Percentiles rank a stretch among this genome's conserved stretches.
Conservation (phyloP, 1,140 invertebrate species). For the Drosophila watanabei region DNA sequence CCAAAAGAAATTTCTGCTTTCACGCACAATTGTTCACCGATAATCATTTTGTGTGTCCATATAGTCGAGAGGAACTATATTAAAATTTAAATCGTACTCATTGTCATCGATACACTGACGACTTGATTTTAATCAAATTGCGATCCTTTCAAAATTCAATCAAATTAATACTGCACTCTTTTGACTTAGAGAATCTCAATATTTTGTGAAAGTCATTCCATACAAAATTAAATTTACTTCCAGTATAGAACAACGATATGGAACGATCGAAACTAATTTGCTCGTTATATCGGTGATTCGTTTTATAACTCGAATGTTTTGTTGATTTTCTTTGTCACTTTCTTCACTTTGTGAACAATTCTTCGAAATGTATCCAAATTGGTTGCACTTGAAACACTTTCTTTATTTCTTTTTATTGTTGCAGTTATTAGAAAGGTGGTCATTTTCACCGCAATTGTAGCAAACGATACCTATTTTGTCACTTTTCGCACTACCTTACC, state of each 20-base stretch:
- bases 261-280: no score
- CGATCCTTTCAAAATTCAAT: not conserved
- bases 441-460: not conserved
- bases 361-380: not conserved
- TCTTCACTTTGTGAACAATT: not conserved
- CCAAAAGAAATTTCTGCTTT: not conserved
- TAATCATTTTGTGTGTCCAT: not conserved
- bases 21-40: not conserved
- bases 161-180: not conserved
- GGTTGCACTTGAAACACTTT: constrained; percentile 4
- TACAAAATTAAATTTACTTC: not conserved
- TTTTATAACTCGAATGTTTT: no score
- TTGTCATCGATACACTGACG: not conserved
- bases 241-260: not conserved
- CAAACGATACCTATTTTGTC: not conserved
- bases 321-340: not conserved
- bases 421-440: not conserved
- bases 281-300: no score
- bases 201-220: not conserved
- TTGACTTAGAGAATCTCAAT: not conserved
- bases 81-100: not conserved
- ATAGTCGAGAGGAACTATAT: not conserved
- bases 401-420: not conserved
- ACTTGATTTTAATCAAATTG: constrained; percentile 1
- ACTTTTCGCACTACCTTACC: not conserved